Base-by-base conservation (phyloP, 1,140 invertebrate genomes). In the Choristoneura fumiferana region DNA sequence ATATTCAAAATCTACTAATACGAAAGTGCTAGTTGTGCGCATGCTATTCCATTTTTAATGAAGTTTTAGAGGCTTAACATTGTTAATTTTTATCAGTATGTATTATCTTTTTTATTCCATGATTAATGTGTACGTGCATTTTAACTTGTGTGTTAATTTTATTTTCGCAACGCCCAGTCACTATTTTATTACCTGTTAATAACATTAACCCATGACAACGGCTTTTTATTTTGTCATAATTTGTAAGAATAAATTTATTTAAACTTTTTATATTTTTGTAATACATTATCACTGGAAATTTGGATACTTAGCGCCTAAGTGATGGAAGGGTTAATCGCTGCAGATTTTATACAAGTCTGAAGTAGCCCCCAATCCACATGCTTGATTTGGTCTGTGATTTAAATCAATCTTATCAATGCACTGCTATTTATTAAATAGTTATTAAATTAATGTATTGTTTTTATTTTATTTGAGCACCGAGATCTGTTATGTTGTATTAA, bases 401-500 rank as follows among this genome's bases (percentile, higher is more conserved):
- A 80, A 77, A 81, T 76, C 78, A 80, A 70, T 78, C 72, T 73
- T 76, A 81, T 75, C 70, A 81, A 80, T 84, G 81, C 81, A 86
- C 83, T 76, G 76, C 71, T 88, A 86, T 86, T 88, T 86, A 86
- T 84, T 85, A 49, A 45, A 22, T 86, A 81, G 73, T 76, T 77
- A 53, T 67, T 77, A 83, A 76, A 81, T 57, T 86, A 76, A 77
- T 81, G 84, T 62, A 69, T 65, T 66, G 69, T 79, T 80, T 80
- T 81, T 83, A 29, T 81, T 80, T 71, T 81, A 72, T 78, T 80
- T 83, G 73, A 80, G 81, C 83, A 88, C 83, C 81, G 74, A 88
- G 83, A 88, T 88, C 85, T 88, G 85, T 86, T 86, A 86, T 84
- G 78, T 80, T 85, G 73, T 84, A 84, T 81, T 75, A 78, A 80